Base-by-base conservation (phyloP, 2,888 invertebrate genomes). In the Chymomyza fuscimana region DNA sequence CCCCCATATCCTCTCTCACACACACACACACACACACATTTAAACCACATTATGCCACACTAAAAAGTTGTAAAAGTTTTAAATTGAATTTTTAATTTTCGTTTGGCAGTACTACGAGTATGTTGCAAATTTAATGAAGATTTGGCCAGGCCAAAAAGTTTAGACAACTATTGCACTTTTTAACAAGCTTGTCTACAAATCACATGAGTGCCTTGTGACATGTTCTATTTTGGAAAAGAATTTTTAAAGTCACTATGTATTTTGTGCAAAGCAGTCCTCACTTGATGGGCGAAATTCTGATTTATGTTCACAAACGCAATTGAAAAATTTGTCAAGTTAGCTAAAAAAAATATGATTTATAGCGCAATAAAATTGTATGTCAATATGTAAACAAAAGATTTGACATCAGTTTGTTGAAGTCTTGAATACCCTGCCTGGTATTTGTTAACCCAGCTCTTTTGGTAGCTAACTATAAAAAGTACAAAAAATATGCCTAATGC, bases 341-440 rank as follows among this genome's bases (percentile, higher is more conserved):
- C 32, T 25, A 60, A 64, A 65, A 69, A 72, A 66, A 79, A 72
- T 81, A 80, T 84, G 81, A 81, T 84, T 81, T 81, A 75, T 84
- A 72, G 66, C 54, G 67, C 46, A 65, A 76, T 76, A 65, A 72
- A 76, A 76, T 70, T 64, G 61, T 64, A 58, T 50, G 73, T 70
- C 69, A 81, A 74, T 77, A 69, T 74, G 72, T 66, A 46, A 46
- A 46, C 12, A 46, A 46, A 46, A 46, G 10, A 46, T 46, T 46
- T 12, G 40, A 10, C 40, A 12, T 46, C 40, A 46, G 12, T 32
- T 25, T 32, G 7, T 46, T 4, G 12, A 46, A 46, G 36, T 46
- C 7, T 10, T 12, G 40, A 5, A 46, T 46, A 46, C 40, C 40
- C 40, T 46, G 12, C 40, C 3, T 10, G 5, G 40, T 40, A 29